Conservation (phyloP, 1,140 invertebrate genomes). For the Venustaconcha ellipsiformis region DNA sequence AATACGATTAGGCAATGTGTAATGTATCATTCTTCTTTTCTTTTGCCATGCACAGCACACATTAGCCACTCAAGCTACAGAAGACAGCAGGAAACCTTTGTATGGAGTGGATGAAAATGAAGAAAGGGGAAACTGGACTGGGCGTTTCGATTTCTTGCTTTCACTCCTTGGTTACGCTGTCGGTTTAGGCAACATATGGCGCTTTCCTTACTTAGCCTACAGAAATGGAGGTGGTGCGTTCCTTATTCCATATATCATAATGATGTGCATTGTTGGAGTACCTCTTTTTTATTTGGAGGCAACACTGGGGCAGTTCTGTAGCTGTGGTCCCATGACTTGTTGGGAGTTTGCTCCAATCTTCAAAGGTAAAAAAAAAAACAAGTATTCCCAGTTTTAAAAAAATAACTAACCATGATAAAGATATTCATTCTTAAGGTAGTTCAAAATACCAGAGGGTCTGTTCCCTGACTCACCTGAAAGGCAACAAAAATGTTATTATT, state of each 20-base stretch:
- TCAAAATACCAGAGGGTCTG: too few relatives aligned
- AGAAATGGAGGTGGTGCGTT: conserved; percentile 74
- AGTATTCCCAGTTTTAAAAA: too few relatives aligned
- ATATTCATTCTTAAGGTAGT: too few relatives aligned
- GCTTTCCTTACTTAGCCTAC: conserved; percentile 81
- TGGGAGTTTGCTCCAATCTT: conserved; percentile 86
- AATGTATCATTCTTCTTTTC: too few relatives aligned
- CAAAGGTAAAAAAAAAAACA: conserved; percentile 73
- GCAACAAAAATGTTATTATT: too few relatives aligned
- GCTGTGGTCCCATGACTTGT: conserved; percentile 80
- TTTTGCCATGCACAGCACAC: conserved; percentile 16
- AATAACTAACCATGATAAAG: too few relatives aligned
- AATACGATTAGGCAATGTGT: too few relatives aligned
- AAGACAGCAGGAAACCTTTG: conserved; percentile 38
- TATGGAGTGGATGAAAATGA: conserved; percentile 59
- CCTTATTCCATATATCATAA: conserved; percentile 77
- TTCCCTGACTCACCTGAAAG: too few relatives aligned
- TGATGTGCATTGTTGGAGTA: conserved; percentile 77
- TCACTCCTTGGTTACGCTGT: conserved; percentile 91
- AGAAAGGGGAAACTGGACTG: conserved; percentile 87
- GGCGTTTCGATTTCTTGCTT: conserved; percentile 90
- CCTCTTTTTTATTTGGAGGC: conserved; percentile 83
- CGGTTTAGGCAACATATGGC: conserved; percentile 92
- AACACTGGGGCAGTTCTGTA: conserved; percentile 82
- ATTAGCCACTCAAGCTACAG: conserved; percentile 32